Evolutionary conservation across 2,113 vertebrate genomes (phyloP).

Genomic region (Anguilla japonica): DNA sequence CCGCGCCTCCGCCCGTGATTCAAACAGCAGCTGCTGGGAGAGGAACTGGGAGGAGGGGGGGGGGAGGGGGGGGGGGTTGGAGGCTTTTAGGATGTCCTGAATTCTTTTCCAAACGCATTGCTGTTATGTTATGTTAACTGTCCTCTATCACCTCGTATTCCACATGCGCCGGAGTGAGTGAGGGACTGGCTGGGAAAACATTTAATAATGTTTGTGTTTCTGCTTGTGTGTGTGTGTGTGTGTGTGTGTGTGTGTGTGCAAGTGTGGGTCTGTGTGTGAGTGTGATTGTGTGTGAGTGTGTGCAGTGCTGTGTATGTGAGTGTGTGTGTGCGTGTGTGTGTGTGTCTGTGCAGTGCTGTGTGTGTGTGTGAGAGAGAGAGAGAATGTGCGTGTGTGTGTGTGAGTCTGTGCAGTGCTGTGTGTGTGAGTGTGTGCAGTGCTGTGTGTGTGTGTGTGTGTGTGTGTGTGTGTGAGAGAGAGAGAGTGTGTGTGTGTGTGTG

Average conservation of each 20-base stretch:
- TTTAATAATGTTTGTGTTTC: not conserved
- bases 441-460: not conserved
- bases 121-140: not conserved
- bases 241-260: not conserved
- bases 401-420: not conserved
- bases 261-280: not conserved
- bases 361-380: not conserved
- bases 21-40: conserved; percentile 12
- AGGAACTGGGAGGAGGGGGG: not conserved
- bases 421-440: too few species aligned
- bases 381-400: not conserved
- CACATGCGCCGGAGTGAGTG: not conserved
- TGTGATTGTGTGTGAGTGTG: not conserved
- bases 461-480: not conserved
- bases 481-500: not conserved
- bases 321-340: too few species aligned
- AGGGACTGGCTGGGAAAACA: not conserved
- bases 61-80: not conserved
- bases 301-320: too few species aligned
- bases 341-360: too few species aligned
- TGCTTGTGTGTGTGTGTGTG: not conserved
- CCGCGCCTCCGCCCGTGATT: too few species aligned
- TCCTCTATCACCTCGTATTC: not conserved
- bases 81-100: not conserved
- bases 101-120: conserved; percentile 4